These are phyloP conservation scores for Mizuhopecten yessoensis DNA, from an alignment of 1,140 invertebrate genomes.

Conservation along the genomic window DNA sequence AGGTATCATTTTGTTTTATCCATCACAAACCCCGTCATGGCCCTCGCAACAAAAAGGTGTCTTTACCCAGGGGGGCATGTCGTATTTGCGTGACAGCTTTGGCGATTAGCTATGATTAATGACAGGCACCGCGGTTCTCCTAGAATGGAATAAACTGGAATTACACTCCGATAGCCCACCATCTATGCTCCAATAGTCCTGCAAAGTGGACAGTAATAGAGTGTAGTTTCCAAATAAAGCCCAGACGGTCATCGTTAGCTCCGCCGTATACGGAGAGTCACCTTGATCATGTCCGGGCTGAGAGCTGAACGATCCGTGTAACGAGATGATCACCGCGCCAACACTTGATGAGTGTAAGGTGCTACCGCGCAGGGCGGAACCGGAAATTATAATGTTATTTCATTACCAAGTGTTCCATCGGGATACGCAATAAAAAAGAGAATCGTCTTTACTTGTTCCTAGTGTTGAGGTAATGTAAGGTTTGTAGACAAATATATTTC, in stretches of 20 bases:
- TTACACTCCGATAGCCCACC: not conserved
- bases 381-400: not conserved
- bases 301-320: not conserved
- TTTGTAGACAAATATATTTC: not conserved
- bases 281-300: not conserved
- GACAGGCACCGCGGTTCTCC: not conserved
- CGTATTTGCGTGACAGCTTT: not conserved
- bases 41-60: not conserved
- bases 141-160: constrained; percentile 8
- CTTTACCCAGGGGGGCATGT: not conserved
- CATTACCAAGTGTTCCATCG: constrained; percentile 2
- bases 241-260: constrained; percentile 3
- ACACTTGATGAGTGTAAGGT: not conserved
- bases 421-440: not conserved
- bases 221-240: constrained; percentile 17
- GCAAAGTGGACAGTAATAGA: constrained; percentile 18
- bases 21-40: not conserved
- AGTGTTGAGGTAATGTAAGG: not conserved
- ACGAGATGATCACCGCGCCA: not conserved
- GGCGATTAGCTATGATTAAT: constrained; percentile 33
- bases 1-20: too few species aligned
- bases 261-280: not conserved
- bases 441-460: not conserved
- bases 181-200: not conserved
- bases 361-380: not conserved